Evolutionary conservation across 1,140 invertebrate species (phyloP), one percentile per base, ranked within the genome.

Genomic region (Gryon sp.): DNA sequence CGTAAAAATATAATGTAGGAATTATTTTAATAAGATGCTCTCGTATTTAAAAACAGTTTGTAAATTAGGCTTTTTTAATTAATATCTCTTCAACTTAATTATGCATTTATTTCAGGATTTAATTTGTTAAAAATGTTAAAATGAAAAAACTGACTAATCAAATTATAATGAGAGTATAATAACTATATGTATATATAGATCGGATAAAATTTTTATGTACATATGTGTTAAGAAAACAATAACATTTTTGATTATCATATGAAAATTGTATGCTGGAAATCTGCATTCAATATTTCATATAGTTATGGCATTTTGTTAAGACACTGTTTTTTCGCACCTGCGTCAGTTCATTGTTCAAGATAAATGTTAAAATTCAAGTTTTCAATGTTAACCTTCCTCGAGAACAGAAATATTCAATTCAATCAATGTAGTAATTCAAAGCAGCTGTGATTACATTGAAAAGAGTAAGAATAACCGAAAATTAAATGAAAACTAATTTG

Each of bases 361-460:
- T n/a, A 76, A 70, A 63, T 66, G 41, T 60, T 65, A 63, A 69
- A 76, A 65, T 76, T 76, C 74, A 53, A 76, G 74, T 70, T 70
- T 69, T 46, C 60, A 70, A 60, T 76, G 74, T 70, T 66, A 52
- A 70, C 59, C 52, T 57, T n/a, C 26, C 40, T 60, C 30, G 60
- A 66, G 52, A 45, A 60, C 50, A 60, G 26, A 38, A 63, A 68
- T 38, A 63, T 68, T 68, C 72, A 62, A 26, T 32, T 62, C 57
- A 40, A 62, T 57, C 59, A 65, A 69, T 76, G 50, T 59, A 48
- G 57, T 59, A 52, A 65, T 70, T 65, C 57, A 66, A 70, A 76
- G 74, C 74, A 76, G 74, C 74, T 76, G 66, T 59, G 66, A 76
- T 76, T 76, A 76, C 43, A 76, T 76, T 76, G 66, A 76, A 76